Base-by-base conservation (phyloP, 2,113 vertebrate genomes). In the Pongo abelii region DNA sequence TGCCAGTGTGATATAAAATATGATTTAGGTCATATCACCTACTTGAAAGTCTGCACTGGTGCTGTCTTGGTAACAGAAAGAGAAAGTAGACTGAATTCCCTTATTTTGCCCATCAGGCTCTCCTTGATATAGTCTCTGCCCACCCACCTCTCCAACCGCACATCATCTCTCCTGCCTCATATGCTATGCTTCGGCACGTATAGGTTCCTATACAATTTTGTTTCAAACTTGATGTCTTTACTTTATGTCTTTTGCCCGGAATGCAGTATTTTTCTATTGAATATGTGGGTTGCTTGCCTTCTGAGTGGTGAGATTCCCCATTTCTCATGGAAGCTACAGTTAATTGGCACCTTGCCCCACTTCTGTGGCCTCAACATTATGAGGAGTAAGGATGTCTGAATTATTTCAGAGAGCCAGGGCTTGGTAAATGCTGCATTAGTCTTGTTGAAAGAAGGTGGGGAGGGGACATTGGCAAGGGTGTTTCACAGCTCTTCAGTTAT, bases 351-450 rank as follows among this genome's bases (percentile, higher is more conserved):
- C 35, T 93, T 80, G 72, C 61, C 50, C 67, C 14, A 84, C 67
- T 88, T 96, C 72, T 94, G 30, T 96, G 95, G 67, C 69, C 70
- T 93, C 69, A 91, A 1, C 17, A 12, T 91, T 95, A 38, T 94
- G 40, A 80, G 75, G n/a, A 74, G 43, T 88, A 55, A 55, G 18
- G 52, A 55, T 20, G 18, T 84, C 70, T 75, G 46, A 84, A 40
- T 35, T 84, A 12, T 89, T 92, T 95, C 69, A 86, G 61, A 91
- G 43, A 79, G 46, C 22, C 74, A 35, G 50, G 78, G 40, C 67
- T 96, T 52, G 72, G 59, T 88, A 89, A 59, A 69, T 61, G 32
- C 81, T 80, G 55, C 35, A 74, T 91, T 55, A 59, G 32, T 87
- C 10, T 16, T 94, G 38, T 23, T 81, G 74, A 77, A 84, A 89